Conservation (phyloP, 2,888 invertebrate species). For the Schrankia costaestrigalis region DNA sequence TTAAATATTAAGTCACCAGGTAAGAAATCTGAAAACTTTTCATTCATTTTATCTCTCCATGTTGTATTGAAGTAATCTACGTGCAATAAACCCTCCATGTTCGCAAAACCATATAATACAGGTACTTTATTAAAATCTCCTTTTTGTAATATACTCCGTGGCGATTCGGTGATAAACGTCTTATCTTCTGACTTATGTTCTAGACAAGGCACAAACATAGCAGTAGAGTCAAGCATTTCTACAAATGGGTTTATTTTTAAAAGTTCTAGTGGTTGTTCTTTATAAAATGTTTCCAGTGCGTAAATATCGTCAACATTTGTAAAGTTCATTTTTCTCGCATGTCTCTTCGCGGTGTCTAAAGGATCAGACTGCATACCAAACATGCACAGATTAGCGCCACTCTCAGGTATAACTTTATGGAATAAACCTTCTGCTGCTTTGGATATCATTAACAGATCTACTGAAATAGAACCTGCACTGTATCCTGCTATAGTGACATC, state of each 20-base stretch:
- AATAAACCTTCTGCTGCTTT: conserved; percentile 4
- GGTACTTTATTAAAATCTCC: conserved; percentile 41
- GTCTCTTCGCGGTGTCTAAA: conserved; percentile 36
- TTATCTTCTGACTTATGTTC: conserved; percentile 16
- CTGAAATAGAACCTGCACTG: conserved; percentile 52
- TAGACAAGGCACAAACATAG: conserved; percentile 3
- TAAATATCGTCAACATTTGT: conserved; percentile 32
- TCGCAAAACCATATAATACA: conserved; percentile 45
- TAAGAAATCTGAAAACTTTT: conserved; percentile 52
- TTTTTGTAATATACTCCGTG: conserved; percentile 39
- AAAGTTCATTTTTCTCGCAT: conserved; percentile 34
- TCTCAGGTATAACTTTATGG: conserved; percentile 14
- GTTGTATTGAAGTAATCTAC: conserved; percentile 28
- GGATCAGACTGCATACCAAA: conserved; percentile 42
- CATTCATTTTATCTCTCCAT: conserved; percentile 47
- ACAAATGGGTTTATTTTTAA: neutral
- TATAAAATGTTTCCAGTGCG: conserved; percentile 33
- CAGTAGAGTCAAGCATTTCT: neutral
- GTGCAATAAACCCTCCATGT: conserved; percentile 49
- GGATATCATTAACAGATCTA: conserved; percentile 51
- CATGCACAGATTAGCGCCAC: conserved; percentile 33
- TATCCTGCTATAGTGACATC: conserved; percentile 53
- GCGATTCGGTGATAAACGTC: conserved; percentile 42
- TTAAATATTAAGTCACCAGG: conserved; percentile 46
- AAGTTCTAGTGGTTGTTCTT: neutral